Evolutionary conservation across 2,113 vertebrate genomes (phyloP).

Genomic region (Nanorana parkeri): DNA sequence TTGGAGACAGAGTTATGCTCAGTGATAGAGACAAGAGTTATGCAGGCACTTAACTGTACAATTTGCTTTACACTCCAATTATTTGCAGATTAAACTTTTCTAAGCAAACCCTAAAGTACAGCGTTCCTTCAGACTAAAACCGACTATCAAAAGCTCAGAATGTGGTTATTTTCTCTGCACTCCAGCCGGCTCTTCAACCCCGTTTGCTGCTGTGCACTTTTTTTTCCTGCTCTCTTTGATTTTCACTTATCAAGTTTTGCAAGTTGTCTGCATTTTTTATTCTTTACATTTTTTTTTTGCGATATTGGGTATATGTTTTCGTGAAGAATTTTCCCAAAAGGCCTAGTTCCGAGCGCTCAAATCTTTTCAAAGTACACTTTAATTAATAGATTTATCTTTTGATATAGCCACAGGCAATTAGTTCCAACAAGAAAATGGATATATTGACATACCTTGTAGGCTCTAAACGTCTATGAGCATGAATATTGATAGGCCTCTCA

Average conservation of each 20-base stretch:
- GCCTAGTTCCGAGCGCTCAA: conserved; percentile 40
- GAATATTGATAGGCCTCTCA: conserved; percentile 72
- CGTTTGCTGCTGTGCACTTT: conserved; percentile 25
- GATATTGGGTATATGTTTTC: conserved; percentile 67
- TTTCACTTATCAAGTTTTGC: conserved; percentile 53
- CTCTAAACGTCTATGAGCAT: conserved; percentile 73
- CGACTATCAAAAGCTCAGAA: conserved; percentile 26
- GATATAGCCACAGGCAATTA: conserved; percentile 67
- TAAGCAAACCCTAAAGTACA: conserved; percentile 11
- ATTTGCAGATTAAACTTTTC: conserved; percentile 12
- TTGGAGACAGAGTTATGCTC: not conserved
- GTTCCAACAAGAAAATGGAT: conserved; percentile 69
- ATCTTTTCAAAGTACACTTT: conserved; percentile 63
- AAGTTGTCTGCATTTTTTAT: conserved; percentile 42
- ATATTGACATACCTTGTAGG: conserved; percentile 76
- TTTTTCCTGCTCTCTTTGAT: conserved; percentile 46
- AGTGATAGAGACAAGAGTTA: not conserved
- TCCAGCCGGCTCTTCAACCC: conserved; percentile 21
- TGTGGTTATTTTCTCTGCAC: conserved; percentile 6
- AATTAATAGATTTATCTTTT: conserved; percentile 74
- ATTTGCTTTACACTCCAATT: conserved; percentile 3
- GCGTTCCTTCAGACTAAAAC: not conserved
- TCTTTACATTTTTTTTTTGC: conserved; percentile 55
- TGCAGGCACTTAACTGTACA: not conserved
- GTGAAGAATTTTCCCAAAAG: conserved; percentile 64